Percentiles rank a stretch among this genome's conserved stretches.
phyloP scores from a whole-genome alignment of 2,113 vertebrate genomes.

The Pseudorectes ferrugineus region DNA sequence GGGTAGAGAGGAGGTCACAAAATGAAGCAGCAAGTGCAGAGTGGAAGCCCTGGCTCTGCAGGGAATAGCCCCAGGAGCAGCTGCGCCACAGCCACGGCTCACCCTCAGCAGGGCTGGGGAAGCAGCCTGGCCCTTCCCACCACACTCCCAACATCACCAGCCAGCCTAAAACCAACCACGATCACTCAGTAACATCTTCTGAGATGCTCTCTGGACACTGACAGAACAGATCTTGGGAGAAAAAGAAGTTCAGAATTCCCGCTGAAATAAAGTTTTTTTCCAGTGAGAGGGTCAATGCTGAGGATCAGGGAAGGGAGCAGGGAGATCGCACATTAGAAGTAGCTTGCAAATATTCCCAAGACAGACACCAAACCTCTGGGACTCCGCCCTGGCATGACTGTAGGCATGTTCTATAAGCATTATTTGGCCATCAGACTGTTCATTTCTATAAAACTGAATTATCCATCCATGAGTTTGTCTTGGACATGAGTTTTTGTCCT shows the following conservation, averaged over 20 bases:
- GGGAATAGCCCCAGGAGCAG: neutral
- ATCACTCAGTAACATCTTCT: fast-evolving
- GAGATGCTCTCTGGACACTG: neutral
- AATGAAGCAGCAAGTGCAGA: neutral
- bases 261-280: neutral
- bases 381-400: neutral
- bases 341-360: neutral
- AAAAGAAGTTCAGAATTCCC: neutral
- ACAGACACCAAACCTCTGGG: neutral
- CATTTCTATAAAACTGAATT: neutral
- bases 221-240: neutral
- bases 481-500: neutral
- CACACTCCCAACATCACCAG: neutral
- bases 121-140: neutral
- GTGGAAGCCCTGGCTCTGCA: neutral
- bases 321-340: neutral
- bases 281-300: neutral
- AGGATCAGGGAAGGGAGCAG: neutral
- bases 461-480: neutral
- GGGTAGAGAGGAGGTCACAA: neutral
- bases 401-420: neutral
- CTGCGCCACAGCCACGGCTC: neutral
- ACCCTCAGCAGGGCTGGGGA: neutral
- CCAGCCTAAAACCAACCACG: neutral
- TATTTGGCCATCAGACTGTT: neutral